Conservation (phyloP, 2,797 vertebrate species). For the Monodelphis domestica region DNA sequence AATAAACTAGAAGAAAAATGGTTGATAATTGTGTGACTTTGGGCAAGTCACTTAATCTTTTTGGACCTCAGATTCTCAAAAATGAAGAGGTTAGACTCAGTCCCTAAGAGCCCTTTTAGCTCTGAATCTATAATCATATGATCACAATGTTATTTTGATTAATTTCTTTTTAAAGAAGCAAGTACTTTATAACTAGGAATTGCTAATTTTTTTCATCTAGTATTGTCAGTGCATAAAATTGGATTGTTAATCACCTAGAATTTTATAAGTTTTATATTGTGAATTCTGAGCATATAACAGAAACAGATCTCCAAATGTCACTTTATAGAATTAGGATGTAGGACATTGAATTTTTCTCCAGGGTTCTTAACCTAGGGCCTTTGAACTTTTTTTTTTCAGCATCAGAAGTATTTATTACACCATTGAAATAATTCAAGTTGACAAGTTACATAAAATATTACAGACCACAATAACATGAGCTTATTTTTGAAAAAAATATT, state of each 20-base stretch:
- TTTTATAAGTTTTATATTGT: neutral
- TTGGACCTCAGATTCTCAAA: neutral
- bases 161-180: neutral
- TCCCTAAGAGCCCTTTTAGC: neutral
- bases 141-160: neutral
- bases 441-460: too few species aligned
- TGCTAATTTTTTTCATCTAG: neutral
- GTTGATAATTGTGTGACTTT: neutral
- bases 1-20: neutral
- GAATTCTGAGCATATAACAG: neutral
- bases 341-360: neutral
- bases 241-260: neutral
- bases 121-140: neutral
- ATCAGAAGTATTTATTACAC: too few species aligned
- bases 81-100: neutral
- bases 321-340: neutral
- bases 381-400: neutral
- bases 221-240: neutral
- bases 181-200: too few species aligned
- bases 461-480: too few species aligned
- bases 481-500: neutral
- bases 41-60: neutral
- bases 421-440: too few species aligned
- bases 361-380: neutral
- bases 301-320: neutral